Evolutionary conservation across 2,797 vertebrate genomes (phyloP).

Genomic region (Falco naumanni): DNA sequence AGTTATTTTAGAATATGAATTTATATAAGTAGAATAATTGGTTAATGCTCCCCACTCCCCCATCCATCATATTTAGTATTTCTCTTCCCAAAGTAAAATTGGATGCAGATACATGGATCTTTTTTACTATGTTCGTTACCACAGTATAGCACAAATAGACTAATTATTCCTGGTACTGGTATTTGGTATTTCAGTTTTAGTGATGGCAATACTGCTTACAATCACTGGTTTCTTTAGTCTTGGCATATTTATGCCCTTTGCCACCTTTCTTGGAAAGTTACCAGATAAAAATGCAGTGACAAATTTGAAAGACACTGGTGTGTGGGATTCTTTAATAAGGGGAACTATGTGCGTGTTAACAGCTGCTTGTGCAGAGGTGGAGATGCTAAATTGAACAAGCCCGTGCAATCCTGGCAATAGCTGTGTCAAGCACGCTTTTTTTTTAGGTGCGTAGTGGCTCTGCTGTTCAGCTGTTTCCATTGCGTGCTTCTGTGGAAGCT

Average conservation of each 20-base stretch:
- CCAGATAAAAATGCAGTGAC: background rate
- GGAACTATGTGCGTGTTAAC: background rate
- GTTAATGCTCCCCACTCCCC: accelerated
- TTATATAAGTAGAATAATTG: background rate
- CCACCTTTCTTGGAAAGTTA: conserved; percentile 14
- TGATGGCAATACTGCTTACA: background rate
- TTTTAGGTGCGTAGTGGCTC: background rate
- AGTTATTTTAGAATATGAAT: background rate
- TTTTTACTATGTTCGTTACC: background rate
- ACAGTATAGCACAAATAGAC: background rate
- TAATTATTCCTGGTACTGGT: background rate
- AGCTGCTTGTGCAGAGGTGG: background rate
- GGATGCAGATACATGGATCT: background rate
- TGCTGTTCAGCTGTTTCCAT: background rate
- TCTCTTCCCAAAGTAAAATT: background rate
- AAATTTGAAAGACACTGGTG: background rate
- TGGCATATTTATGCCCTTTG: background rate
- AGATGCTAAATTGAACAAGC: background rate
- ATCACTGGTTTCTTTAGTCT: background rate
- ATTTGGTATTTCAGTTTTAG: background rate
- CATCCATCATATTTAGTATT: background rate
- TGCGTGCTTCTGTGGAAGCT: background rate
- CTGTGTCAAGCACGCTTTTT: background rate
- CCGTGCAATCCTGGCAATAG: background rate
- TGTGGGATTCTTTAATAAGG: background rate